Conservation (phyloP, 2,113 vertebrate genomes). For the Channa argus region DNA sequence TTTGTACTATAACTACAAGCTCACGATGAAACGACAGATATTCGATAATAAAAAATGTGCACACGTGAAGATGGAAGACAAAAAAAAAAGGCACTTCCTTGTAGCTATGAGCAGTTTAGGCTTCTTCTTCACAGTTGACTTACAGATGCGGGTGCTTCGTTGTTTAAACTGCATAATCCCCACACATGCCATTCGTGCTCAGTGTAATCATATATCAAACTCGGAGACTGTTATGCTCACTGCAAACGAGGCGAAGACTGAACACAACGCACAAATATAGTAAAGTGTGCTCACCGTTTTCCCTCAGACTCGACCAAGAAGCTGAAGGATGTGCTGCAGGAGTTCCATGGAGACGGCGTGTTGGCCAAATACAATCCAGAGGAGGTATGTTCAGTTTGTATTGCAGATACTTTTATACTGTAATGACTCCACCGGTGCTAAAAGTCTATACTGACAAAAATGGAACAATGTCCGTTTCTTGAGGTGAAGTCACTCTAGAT, state of each 20-base stretch:
- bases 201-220: too few species aligned
- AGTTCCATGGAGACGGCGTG: conserved; percentile 94
- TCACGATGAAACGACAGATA: too few species aligned
- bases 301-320: conserved; percentile 93
- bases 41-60: too few species aligned
- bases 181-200: neutral
- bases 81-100: too few species aligned
- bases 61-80: too few species aligned
- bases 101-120: neutral
- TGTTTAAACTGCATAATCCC: neutral
- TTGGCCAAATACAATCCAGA: conserved; percentile 96
- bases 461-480: neutral
- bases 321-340: conserved; percentile 95
- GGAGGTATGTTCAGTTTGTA: conserved; percentile 82
- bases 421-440: neutral
- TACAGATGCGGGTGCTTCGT: neutral
- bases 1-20: too few species aligned
- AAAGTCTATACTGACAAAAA: neutral
- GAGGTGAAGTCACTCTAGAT: neutral
- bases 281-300: conserved; percentile 36
- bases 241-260: too few species aligned
- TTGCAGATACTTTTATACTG: neutral
- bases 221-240: neutral
- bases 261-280: neutral
- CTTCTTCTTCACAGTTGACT: conserved; percentile 10